Base-by-base conservation (phyloP, 2,888 invertebrate species). In the Sarcophaga subvicina region DNA sequence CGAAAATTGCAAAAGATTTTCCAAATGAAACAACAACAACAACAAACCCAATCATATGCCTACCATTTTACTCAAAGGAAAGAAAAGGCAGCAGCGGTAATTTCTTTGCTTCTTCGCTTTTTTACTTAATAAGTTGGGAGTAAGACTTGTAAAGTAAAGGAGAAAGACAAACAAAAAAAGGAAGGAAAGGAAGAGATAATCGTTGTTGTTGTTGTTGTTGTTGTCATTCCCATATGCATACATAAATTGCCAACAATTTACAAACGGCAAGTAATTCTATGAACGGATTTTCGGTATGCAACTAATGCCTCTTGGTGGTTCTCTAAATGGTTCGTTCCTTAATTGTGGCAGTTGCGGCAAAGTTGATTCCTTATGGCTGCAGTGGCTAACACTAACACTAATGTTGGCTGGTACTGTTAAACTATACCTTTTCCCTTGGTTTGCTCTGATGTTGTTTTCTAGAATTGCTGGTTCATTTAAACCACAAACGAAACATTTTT, bases 241-340 rank as follows among this genome's bases (percentile, higher is more conserved):
- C 82, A 82, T 80, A 83, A 86, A 83, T 83, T 81, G 77, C 83
- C 78, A 86, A 66, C 80, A 83, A 81, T 86, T 86, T 83, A 78
- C 78, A 81, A 86, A 83, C 78, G 86, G 80, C 86, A 86, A 80
- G 80, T 73, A 80, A 80, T 86, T 80, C 76, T 82, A 76, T 80
- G 83, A 77, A 80, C 80, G 83, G 73, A 37, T 80, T 80, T 82
- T 80, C 69, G 83, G 86, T 83, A 81, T 86, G 83, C 80, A 83
- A 78, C 83, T 83, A 81, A 86, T 83, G 86, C 73, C 83, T 86
- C 83, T 80, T 83, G 83, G 86, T 86, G 83, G 83, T 83, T 83
- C 80, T 78, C 78, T 86, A 73, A 80, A 86, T 83, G 83, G 80
- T 81, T 69, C 75, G 78, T 86, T 83, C 78, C 80, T 86, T 86